A percentile compares a stretch with the other conserved stretches of the same genome.
Conservation (phyloP, 1,140 invertebrate species). For the Chlorops oryzae region DNA sequence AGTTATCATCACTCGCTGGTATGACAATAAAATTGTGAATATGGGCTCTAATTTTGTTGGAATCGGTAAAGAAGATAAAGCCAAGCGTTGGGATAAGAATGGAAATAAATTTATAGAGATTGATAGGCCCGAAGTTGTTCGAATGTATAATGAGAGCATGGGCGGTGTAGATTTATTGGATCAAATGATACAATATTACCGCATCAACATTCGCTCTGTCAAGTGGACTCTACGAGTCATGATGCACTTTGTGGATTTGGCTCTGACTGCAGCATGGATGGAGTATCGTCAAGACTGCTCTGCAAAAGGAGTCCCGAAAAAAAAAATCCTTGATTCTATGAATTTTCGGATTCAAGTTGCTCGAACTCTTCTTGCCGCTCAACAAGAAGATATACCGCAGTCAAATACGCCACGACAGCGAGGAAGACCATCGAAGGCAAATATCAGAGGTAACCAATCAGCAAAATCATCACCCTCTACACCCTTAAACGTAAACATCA, state of each 20-base stretch:
- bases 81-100: not conserved
- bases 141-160: too few relatives aligned
- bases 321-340: not conserved
- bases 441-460: not conserved
- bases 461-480: too few relatives aligned
- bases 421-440: not conserved
- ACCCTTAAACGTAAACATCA: too few relatives aligned
- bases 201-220: too few relatives aligned
- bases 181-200: too few relatives aligned
- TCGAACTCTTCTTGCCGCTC: not conserved
- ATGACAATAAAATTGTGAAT: slow-evolving; percentile 5
- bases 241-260: not conserved
- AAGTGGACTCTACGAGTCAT: not conserved
- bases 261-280: not conserved
- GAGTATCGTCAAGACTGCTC: not conserved
- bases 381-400: not conserved
- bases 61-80: not conserved
- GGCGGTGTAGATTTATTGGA: too few relatives aligned
- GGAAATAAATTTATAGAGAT: too few relatives aligned
- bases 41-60: not conserved
- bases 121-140: too few relatives aligned
- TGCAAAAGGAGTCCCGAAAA: not conserved
- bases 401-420: not conserved
- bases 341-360: not conserved
- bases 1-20: slow-evolving; percentile 4